Percentiles rank a stretch among this genome's conserved stretches.
phyloP scores from a whole-genome alignment of 1,140 invertebrate genomes.

The Trichogramma pretiosum region DNA sequence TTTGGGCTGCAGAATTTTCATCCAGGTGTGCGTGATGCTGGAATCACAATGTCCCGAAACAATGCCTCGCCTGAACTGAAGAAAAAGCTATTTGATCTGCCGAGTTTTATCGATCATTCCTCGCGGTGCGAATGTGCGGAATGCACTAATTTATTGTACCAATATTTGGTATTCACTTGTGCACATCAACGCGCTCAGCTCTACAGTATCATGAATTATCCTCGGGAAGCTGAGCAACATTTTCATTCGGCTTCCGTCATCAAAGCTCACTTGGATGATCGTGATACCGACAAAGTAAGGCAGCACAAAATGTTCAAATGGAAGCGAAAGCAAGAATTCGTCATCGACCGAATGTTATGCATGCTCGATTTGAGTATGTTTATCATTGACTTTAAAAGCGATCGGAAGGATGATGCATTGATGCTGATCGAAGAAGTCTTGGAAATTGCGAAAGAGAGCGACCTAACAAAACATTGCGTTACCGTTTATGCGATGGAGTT shows the following conservation, averaged over 20 bases:
- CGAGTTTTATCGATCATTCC: conserved; percentile 29
- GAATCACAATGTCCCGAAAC: conserved; percentile 21
- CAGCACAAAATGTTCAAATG: conserved; percentile 12
- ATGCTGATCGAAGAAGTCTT: conserved; percentile 10
- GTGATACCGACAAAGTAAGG: conserved; percentile 7
- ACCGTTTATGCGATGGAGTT: conserved; percentile 23
- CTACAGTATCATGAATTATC: conserved; percentile 27
- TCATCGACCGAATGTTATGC: conserved; percentile 26
- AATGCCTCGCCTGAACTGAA: conserved; percentile 29
- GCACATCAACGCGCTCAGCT: conserved; percentile 34
- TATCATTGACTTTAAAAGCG: conserved; percentile 11
- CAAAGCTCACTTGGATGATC: conserved; percentile 20
- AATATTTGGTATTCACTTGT: conserved; percentile 30
- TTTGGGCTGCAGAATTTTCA: background rate
- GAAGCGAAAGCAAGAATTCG: conserved; percentile 21
- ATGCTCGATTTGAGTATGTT: conserved; percentile 30
- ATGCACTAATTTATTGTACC: conserved; percentile 31
- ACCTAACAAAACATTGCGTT: conserved; percentile 28
- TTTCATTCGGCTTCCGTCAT: conserved; percentile 34
- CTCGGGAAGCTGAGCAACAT: conserved; percentile 25
- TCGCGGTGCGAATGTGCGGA: conserved; percentile 31
- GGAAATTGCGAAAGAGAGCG: conserved; percentile 17
- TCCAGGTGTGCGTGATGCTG: conserved; percentile 18
- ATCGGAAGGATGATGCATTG: conserved; percentile 6
- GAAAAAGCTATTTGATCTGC: conserved; percentile 25